Evolutionary conservation across 2,888 invertebrate species (phyloP), one percentile per base, ranked within the genome.

Genomic region (Deilephila elpenor): DNA sequence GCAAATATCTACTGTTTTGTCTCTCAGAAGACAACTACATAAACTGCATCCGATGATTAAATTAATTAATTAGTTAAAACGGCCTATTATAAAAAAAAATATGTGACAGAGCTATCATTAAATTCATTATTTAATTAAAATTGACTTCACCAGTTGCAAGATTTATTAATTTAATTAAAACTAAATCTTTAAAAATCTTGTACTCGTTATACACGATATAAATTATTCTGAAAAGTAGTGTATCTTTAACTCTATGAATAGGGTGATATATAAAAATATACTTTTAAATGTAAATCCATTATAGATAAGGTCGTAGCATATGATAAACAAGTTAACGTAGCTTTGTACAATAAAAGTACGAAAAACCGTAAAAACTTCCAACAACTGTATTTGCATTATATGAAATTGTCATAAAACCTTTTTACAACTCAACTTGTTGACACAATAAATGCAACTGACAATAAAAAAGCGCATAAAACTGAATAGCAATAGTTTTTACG

Each of bases 391-490:
- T 51, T 67, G 17, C 61, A 61, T 32, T 20, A 64, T 20, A 64
- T 44, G 14, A 56, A n/a, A 56, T 6, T 56, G 56, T n/a, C 56
- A 64, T 64, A 44, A 37, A 64, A 37, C 11, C 14, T 29, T 61
- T 25, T 32, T 44, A 67, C 25, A 51, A 67, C 20, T 17, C 56
- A 20, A 67, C 67, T 51, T 67, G 44, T 67, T 67, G 67, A 67
- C 67, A 67, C 25, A 60, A 32, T 17, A 25, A 67, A 51, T 67
- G 51, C 67, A 51, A 51, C 44, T 25, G 51, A 44, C 25, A 51
- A 67, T 51, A 67, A 67, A 67, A 56, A 67, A 14, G 0, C 64
- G 25, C 25, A 67, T 67, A 51, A 67, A 67, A 25, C 67, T 51
- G 56, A 56, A 67, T 8, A 51, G 44, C 67, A 44, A 25, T 67